These are phyloP conservation scores for Monopterus albus DNA, from an alignment of 2,113 vertebrate species.

Conservation along the genomic window DNA sequence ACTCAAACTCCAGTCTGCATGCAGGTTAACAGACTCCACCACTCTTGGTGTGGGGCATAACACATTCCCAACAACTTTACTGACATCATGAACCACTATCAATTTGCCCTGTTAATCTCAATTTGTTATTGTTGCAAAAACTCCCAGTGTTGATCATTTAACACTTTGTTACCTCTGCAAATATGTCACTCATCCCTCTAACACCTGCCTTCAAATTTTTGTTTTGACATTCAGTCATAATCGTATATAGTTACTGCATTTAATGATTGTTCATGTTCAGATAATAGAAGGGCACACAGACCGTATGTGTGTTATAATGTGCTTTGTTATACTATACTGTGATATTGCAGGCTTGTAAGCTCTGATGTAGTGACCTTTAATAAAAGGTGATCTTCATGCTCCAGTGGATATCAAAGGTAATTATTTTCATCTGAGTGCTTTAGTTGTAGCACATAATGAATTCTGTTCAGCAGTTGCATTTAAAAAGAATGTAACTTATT, in stretches of 20 bases:
- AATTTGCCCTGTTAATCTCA: constrained; percentile 40
- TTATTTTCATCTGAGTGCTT: constrained; percentile 61
- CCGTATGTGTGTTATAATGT: constrained; percentile 48
- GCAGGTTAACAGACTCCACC: constrained; percentile 9
- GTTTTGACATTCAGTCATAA: no score
- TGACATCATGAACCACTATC: background rate
- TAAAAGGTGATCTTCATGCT: constrained; percentile 58
- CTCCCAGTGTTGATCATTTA: no score
- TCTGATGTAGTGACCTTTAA: constrained; percentile 55
- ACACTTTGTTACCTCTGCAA: no score
- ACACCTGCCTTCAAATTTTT: no score
- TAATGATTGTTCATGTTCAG: constrained; percentile 73
- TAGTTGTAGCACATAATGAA: constrained; percentile 44
- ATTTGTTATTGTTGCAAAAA: constrained; percentile 21
- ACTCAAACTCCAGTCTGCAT: constrained; percentile 43
- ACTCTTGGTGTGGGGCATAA: constrained; percentile 18
- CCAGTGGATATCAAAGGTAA: constrained; percentile 53
- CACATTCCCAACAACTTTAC: constrained; percentile 31
- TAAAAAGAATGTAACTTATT: no score
- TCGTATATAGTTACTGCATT: background rate
- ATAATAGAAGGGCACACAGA: constrained; percentile 58
- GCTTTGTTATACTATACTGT: constrained; percentile 28
- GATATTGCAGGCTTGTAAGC: constrained; percentile 21
- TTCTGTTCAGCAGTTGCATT: no score
- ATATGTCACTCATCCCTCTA: no score